These are phyloP conservation scores for Alaudala cheleensis DNA, from an alignment of 2,113 vertebrate genomes.

Conservation along the genomic window DNA sequence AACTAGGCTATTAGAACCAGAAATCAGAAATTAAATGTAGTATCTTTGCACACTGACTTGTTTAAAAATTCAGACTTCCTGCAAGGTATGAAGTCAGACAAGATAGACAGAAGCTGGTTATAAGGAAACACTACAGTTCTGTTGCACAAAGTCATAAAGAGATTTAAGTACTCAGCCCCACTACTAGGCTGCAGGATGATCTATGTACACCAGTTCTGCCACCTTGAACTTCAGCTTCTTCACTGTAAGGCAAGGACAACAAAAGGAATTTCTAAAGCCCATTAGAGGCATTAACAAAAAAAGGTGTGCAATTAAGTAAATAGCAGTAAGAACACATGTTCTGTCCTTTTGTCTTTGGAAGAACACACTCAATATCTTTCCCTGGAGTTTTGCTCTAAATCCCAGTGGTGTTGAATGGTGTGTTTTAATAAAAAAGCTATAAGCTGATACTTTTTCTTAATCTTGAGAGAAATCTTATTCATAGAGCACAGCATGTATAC, in stretches of 20 bases:
- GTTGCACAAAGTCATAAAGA: not conserved
- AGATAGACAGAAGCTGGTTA: not conserved
- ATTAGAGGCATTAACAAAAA: not conserved
- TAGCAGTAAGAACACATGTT: not conserved
- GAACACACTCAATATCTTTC: not conserved
- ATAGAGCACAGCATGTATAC: not conserved
- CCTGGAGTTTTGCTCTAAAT: not conserved
- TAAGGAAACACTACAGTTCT: not conserved
- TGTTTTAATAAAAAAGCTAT: not conserved
- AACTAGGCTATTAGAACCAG: not conserved
- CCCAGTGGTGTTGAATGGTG: not conserved
- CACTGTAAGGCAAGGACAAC: not conserved
- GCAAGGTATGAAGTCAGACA: not conserved
- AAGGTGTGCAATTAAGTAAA: not conserved
- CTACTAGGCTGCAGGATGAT: not conserved
- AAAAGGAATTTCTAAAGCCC: not conserved
- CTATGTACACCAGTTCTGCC: accelerated
- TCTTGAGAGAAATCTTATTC: slow-evolving; percentile 3
- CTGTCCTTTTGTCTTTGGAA: not conserved
- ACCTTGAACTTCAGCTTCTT: not conserved
- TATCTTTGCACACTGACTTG: not conserved
- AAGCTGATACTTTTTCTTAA: not conserved
- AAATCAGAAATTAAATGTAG: not conserved
- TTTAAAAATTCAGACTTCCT: not conserved
- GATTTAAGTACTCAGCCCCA: not conserved